Evolutionary conservation across 30 jellyfish, hydroid and myxozoan species (phyloP), one percentile per base, ranked within the genome.

Genomic region (Aurelia aurita complex sp. Pacific): DNA sequence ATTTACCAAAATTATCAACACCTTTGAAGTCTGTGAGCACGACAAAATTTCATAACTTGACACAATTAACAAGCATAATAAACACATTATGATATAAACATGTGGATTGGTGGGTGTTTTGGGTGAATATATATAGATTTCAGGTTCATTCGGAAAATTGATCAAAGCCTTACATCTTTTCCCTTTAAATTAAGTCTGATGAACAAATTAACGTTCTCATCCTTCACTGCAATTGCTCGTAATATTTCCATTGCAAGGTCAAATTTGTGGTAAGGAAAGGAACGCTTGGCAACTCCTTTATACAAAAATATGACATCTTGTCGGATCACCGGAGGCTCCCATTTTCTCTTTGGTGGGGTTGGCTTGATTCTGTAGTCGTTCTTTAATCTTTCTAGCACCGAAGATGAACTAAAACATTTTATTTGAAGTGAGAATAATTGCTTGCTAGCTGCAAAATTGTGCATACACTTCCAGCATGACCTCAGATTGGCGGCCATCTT

Each of bases 261-360:
- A 29, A 83, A 75, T 46, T 76, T 32, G 15, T 83, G 92, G 23
- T 29, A 83, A 12, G 92, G 92, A 62, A 83, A 83, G 1, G 71
- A 66, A 3, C 86, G 57, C 64, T 79, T 43, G 2, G 80, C 86
- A 15, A 51, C 29, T 34, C 63, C 82, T 40, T 65, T 14, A 51
- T 83, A 83, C 73, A 83, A 34, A 71, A 83, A 83, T 29, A 76
- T 50, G 38, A 83, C 53, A 63, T 83, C 92, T n/a, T 83, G 80
- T 60, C 80, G 42, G 10, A 76, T 76, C 40, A 11, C 16, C 17
- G 75, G 86, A 8, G 57, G 18, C 79, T 33, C 51, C 82, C 92
- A 69, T 53, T 71, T 62, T 19, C 57, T 76, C 77, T 72, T 83
- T 67, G 35, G 43, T 13, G 92, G 92, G 1, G 14, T 73, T 61